Percentiles rank a stretch among this genome's conserved stretches.
These are phyloP conservation scores for Baryphthengus martii DNA, from an alignment of 2,113 vertebrate species.

Conservation along the genomic window DNA sequence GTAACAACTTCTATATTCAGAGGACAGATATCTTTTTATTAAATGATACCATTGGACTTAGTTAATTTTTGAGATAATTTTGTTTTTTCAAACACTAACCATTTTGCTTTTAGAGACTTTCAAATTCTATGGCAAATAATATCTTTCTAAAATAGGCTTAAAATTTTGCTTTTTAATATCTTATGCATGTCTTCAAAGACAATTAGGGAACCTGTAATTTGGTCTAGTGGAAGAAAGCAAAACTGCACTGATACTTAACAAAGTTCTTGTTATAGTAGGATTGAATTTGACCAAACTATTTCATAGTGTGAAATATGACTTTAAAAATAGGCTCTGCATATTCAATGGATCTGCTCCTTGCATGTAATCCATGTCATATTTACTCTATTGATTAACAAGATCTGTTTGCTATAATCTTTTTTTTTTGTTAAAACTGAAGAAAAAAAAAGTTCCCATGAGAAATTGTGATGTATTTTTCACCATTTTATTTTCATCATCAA, in stretches of 20 bases:
- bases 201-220: neutral
- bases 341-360: neutral
- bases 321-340: neutral
- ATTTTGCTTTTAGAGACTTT: neutral
- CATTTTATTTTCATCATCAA: neutral
- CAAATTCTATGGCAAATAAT: neutral
- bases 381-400: neutral
- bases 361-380: neutral
- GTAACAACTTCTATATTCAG: neutral
- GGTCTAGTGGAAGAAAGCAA: neutral
- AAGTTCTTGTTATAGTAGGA: neutral
- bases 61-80: neutral
- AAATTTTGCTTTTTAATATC: neutral
- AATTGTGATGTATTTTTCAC: neutral
- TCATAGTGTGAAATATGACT: neutral
- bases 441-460: accelerated
- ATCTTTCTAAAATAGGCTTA: neutral
- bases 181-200: neutral
- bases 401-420: neutral
- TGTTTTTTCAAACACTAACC: neutral
- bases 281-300: neutral
- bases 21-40: neutral
- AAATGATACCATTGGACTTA: neutral
- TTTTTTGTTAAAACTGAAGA: too few relatives aligned
- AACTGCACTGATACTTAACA: neutral